Base-by-base conservation (phyloP, 2,797 vertebrate genomes). In the Galaxias olidus region DNA sequence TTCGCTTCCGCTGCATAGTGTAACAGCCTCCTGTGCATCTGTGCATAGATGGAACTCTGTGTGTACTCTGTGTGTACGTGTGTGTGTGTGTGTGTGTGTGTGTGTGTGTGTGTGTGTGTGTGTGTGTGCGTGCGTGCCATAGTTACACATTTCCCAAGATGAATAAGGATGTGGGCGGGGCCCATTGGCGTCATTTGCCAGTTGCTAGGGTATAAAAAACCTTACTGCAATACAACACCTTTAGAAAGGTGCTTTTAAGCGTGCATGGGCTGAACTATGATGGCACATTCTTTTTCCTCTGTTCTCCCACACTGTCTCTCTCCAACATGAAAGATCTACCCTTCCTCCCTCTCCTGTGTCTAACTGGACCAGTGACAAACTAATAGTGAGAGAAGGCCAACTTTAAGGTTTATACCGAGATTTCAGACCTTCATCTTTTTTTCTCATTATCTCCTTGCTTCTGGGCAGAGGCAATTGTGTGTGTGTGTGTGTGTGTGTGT, bases 191-290 rank as follows among this genome's bases (percentile, higher is more conserved):
- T 59, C 63, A 46, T 52, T 58, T 52, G 49, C 15, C 47, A 15
- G 71, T 74, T 78, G 66, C 69, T 64, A 61, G 61, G 61, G 44
- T 56, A 72, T 51, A 62, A 62, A 52, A 72, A 63, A 77, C 61
- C 63, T 50, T 48, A 4, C 14, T 30, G 50, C 64, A 68, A 74
- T 76, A 76, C 74, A 65, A 13, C 18, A 40, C 61, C 71, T 70
- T 70, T 78, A 72, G 68, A 72, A 80, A 65, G 13, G 44, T 43
- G 12, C 47, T 51, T 63, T 61, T 59, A 30, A 63, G 50, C 19
- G 59, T 40, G 45, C 48, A 13, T 45, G 56, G 30, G 2, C 30
- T 30, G 6, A 30, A 30, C 30, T 30, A 30, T 30, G 6, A 30
- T 30, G 30, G 30, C 30, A 30, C 30, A 30, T 30, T 30, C 30